These are phyloP conservation scores for Seriola rivoliana DNA, from an alignment of 2,113 vertebrate species.

Conservation along the genomic window DNA sequence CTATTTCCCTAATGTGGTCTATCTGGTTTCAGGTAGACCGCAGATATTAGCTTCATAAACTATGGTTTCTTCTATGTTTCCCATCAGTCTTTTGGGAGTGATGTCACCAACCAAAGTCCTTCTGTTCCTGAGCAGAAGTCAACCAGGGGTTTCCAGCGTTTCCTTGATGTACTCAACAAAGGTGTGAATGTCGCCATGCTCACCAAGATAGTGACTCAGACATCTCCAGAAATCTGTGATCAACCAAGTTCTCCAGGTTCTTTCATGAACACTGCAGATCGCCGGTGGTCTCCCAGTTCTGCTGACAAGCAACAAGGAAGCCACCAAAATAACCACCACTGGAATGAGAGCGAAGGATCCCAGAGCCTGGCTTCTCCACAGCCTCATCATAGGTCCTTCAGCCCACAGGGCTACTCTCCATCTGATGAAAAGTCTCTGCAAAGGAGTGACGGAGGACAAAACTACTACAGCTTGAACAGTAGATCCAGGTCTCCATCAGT, in stretches of 20 bases:
- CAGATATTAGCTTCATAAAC: neutral
- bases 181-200: conserved; percentile 72
- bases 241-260: conserved; percentile 4
- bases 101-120: neutral
- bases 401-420: conserved; percentile 9
- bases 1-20: no score
- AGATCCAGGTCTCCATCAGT: conserved; percentile 46
- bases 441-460: neutral
- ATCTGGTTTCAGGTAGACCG: neutral
- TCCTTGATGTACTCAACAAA: conserved; percentile 79
- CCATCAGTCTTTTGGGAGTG: conserved; percentile 49
- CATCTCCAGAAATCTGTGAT: neutral
- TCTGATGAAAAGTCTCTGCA: conserved; percentile 29
- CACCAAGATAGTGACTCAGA: conserved; percentile 69
- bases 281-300: conserved; percentile 3
- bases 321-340: conserved; percentile 5
- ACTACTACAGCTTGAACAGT: conserved; percentile 11
- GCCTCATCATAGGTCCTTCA: conserved; percentile 4
- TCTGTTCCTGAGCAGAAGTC: conserved; percentile 34
- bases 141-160: conserved; percentile 74
- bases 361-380: conserved; percentile 1
- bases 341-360: conserved; percentile 30
- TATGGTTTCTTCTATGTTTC: conserved; percentile 45
- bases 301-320: conserved; percentile 12
- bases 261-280: neutral